Conservation (phyloP, 2,797 vertebrate species). For the Neomorphus geoffroyi region DNA sequence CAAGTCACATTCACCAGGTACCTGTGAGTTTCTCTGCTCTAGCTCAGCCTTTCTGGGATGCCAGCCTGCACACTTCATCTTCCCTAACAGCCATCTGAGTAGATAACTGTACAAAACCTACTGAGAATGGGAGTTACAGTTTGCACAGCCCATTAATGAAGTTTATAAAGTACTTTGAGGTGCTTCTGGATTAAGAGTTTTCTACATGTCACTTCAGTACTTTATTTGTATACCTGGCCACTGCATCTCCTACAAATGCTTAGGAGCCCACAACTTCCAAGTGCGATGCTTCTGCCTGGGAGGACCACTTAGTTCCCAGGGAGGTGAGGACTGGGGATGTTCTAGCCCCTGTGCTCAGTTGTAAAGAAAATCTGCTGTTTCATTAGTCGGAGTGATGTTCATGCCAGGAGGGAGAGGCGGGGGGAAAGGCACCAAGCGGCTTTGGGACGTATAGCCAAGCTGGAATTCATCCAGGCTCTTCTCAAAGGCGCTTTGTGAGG, state of each 20-base stretch:
- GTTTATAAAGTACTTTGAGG: slow-evolving; percentile 39
- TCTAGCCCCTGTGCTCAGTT: not conserved
- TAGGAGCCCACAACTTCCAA: not conserved
- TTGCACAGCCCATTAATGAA: not conserved
- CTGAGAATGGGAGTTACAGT: not conserved
- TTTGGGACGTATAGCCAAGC: not conserved
- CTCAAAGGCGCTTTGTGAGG: slow-evolving; percentile 63
- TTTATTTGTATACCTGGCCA: slow-evolving; percentile 16
- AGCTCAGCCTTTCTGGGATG: not conserved
- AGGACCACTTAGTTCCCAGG: not conserved
- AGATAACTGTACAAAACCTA: not conserved
- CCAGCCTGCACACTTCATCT: not conserved
- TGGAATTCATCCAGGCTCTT: slow-evolving; percentile 42
- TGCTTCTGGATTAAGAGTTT: slow-evolving; percentile 11
- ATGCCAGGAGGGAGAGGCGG: not conserved
- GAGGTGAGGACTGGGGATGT: not conserved
- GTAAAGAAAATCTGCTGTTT: slow-evolving; percentile 36
- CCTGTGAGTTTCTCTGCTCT: not conserved
- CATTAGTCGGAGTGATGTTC: not conserved
- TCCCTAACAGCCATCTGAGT: not conserved
- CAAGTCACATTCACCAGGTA: not conserved
- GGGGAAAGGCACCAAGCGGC: not conserved
- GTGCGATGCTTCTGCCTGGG: not conserved
- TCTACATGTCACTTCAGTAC: slow-evolving; percentile 11
- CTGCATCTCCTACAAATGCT: not conserved